Percentiles rank a stretch among this genome's conserved stretches.
Conservation (phyloP, 2,797 vertebrate species). For the Glyptemys insculpta region DNA sequence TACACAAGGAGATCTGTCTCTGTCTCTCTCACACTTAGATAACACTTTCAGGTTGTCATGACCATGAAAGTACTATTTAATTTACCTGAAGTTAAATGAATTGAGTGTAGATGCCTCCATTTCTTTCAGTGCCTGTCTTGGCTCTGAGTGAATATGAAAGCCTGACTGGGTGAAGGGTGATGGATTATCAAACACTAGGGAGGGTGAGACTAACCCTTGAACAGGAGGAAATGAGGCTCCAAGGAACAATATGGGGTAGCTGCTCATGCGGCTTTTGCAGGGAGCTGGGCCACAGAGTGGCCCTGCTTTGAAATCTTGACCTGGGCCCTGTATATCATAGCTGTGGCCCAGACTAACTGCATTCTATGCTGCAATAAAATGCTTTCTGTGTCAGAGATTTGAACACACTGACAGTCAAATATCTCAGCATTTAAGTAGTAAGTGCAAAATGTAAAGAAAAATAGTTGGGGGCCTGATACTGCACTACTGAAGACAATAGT, state of each 20-base stretch:
- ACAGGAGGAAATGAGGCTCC: neutral
- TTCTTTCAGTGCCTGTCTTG: neutral
- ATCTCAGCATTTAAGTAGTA: neutral
- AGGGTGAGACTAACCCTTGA: neutral
- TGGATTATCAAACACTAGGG: neutral
- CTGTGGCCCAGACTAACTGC: neutral
- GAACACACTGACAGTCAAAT: conserved; percentile 9
- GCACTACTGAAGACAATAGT: neutral
- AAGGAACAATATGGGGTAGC: neutral
- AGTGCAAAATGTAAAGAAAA: neutral
- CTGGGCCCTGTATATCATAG: neutral
- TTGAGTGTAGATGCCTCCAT: neutral
- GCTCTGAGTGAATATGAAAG: neutral
- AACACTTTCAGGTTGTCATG: neutral
- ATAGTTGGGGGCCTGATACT: neutral
- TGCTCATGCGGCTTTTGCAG: neutral
- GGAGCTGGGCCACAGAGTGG: neutral
- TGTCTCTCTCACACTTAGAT: neutral
- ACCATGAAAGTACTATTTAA: neutral
- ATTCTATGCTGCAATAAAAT: neutral
- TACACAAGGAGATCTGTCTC: neutral
- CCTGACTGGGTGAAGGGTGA: neutral
- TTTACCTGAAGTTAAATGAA: neutral
- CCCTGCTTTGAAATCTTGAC: neutral
- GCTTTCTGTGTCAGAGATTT: neutral